phyloP scores from a whole-genome alignment of 2,113 vertebrate genomes.

The Noturus placidus region DNA sequence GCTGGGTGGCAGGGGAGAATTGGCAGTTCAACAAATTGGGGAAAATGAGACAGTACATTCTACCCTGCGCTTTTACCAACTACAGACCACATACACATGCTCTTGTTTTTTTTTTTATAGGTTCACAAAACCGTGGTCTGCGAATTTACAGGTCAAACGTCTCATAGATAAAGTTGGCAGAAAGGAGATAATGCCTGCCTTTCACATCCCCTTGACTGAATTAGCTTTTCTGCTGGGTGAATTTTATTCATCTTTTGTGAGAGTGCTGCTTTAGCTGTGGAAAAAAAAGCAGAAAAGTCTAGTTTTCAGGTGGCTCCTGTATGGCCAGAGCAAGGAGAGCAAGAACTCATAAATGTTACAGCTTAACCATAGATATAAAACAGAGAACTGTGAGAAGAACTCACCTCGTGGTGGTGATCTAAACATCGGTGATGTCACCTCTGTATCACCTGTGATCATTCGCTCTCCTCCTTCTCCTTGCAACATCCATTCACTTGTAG shows the following conservation, averaged over 20 bases:
- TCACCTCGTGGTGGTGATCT: conserved; percentile 74
- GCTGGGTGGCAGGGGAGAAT: neutral
- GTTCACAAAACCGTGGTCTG: neutral
- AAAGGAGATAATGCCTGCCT: neutral
- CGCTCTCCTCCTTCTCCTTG: conserved; percentile 65
- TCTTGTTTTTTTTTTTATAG: neutral
- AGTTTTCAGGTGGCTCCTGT: neutral
- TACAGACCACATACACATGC: neutral
- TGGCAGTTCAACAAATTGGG: neutral
- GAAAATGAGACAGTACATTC: neutral
- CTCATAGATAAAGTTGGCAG: neutral
- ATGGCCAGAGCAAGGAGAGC: neutral
- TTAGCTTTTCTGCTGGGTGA: neutral
- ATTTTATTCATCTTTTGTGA: neutral
- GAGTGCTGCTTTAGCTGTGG: neutral
- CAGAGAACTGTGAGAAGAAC: conserved; percentile 1
- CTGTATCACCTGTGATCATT: conserved; percentile 66
- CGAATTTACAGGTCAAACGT: neutral
- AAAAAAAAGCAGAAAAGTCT: neutral
- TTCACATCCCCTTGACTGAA: neutral
- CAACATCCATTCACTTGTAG: neutral
- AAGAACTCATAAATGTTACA: neutral
- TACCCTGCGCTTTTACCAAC: neutral
- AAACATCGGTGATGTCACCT: conserved; percentile 67
- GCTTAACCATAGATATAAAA: neutral